Base-by-base conservation (phyloP, 2,113 vertebrate genomes). In the Choloepus hoffmanni region DNA sequence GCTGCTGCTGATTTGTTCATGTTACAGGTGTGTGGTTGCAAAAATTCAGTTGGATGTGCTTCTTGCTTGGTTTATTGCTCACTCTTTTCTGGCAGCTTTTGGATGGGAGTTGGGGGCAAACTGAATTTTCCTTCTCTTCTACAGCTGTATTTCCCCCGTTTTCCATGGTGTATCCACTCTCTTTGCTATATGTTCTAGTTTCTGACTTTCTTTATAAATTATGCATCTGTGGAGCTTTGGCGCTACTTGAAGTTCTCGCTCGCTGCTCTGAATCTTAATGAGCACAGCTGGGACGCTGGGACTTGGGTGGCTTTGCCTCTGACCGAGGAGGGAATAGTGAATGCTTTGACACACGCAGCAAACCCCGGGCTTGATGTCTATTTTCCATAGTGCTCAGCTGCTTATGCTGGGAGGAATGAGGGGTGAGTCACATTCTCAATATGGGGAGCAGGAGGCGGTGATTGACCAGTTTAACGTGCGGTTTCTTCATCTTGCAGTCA, bases 201-300 rank as follows among this genome's bases (percentile, higher is more conserved):
- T 95, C 96, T 63, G 43, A 7, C 83, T 97, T 96, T 82, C 94
- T 97, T 90, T 79, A 95, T 97, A 79, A 98, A 98, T 98, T 60
- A 97, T 95, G 72, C 92, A 95, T 98, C 82, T 88, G 10, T 95
- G 67, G 81, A 55, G 88, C 84, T 96, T 63, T 67, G 7, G 92
- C 85, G 92, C 89, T 78, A 77, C 96, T 95, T 33, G 19, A 50
- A 79, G 92, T 55, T 92, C 40, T 58, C 93, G 72, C 95, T 73
- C 87, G 0, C 89, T 81, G 92, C 73, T 97, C 78, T 48, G 95
- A 85, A 89, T 95, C 89, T 79, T 98, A 98, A 72, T 21, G 90
- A 98, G 92, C 50, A 70, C 95, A 78, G 76, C 40, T 65, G 83
- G 92, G 97, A 94, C 36, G 68, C 7, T 78, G 95, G 91, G 96